Conservation (phyloP, 1,140 invertebrate genomes). For the Coenobita brevimanus region DNA sequence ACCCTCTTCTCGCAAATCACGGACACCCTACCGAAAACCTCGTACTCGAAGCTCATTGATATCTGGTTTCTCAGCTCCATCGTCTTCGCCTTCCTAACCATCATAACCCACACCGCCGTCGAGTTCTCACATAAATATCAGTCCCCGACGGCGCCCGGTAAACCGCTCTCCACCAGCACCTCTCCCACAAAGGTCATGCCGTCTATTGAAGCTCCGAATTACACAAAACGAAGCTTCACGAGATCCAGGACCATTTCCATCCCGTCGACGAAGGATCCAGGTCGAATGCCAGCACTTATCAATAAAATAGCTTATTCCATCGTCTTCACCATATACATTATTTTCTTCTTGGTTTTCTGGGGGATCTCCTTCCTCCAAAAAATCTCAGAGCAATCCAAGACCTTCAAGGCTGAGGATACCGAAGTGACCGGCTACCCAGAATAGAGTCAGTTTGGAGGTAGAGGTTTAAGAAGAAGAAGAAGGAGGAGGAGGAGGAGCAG, state of each 20-base stretch:
- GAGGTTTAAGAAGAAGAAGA: too few relatives aligned
- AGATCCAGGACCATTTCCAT: too few relatives aligned
- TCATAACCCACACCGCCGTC: conserved; percentile 20
- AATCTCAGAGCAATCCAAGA: background rate
- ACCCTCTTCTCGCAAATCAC: conserved; percentile 35
- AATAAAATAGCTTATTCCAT: conserved; percentile 9
- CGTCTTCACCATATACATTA: background rate
- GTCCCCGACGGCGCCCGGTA: background rate
- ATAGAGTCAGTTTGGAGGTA: too few relatives aligned
- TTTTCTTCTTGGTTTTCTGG: conserved; percentile 21
- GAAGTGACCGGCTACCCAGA: conserved; percentile 7
- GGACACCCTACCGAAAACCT: conserved; percentile 31
- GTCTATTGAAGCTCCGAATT: background rate
- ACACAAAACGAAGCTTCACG: background rate
- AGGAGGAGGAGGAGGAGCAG: too few relatives aligned
- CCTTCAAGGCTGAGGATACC: background rate
- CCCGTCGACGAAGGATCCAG: background rate
- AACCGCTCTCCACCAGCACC: background rate
- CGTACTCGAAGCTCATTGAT: conserved; percentile 29
- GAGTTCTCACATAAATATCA: conserved; percentile 24
- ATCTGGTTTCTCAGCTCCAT: conserved; percentile 41
- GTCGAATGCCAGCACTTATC: background rate
- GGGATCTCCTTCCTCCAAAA: background rate
- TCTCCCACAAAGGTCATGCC: background rate
- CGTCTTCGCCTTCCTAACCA: conserved; percentile 23